These are phyloP conservation scores for Styela clava DNA, from an alignment of 23 tunicate genomes.

Conservation along the genomic window DNA sequence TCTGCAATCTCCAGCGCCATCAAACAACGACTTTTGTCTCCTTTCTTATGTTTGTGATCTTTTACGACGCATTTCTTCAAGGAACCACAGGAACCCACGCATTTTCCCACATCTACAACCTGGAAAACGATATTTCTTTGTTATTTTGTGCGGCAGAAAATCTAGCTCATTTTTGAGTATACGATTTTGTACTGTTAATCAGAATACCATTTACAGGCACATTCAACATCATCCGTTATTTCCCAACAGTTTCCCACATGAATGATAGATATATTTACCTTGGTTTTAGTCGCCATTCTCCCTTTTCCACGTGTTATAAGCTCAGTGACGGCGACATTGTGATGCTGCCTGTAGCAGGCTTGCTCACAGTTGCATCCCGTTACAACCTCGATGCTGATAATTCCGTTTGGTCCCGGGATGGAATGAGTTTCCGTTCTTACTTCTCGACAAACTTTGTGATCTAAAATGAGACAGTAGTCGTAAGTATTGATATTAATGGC, in stretches of 20 bases:
- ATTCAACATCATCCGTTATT: no score
- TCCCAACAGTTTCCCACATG: not conserved
- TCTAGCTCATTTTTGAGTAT: not conserved
- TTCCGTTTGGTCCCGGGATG: slow-evolving; percentile 66
- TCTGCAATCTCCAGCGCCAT: slow-evolving; percentile 80
- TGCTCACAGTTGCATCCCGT: slow-evolving; percentile 59
- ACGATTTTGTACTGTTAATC: no score
- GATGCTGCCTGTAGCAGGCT: slow-evolving; percentile 74
- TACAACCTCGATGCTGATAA: slow-evolving; percentile 34
- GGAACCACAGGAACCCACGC: slow-evolving; percentile 75
- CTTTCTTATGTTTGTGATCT: slow-evolving; percentile 4
- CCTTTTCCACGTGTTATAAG: not conserved
- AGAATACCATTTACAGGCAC: no score
- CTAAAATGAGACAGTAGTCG: slow-evolving; percentile 17
- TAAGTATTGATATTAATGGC: not conserved
- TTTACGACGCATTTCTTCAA: slow-evolving; percentile 64
- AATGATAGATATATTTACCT: slow-evolving; percentile 35
- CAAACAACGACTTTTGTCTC: slow-evolving; percentile 35
- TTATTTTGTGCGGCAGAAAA: not conserved
- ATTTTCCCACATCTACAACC: slow-evolving; percentile 72
- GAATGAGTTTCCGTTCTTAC: slow-evolving; percentile 35
- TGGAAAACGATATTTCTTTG: slow-evolving; percentile 15
- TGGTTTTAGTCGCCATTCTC: slow-evolving; percentile 12
- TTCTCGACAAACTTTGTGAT: slow-evolving; percentile 43
- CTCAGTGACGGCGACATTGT: slow-evolving; percentile 70